Evolutionary conservation across 2,888 invertebrate species (phyloP), one percentile per base, ranked within the genome.

Genomic region (Zonitis immaculata): DNA sequence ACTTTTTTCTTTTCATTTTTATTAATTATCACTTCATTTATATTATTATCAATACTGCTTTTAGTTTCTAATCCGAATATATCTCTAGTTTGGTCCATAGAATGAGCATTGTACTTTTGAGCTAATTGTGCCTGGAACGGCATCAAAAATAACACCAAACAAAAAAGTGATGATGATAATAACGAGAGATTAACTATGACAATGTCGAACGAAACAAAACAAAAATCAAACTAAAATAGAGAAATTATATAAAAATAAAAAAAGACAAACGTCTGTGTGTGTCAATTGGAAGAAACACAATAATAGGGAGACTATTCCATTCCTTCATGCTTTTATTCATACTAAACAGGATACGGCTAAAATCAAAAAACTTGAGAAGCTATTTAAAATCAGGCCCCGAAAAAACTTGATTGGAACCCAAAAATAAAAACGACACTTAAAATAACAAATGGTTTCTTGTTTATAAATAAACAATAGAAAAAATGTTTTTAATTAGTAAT

Each of bases 1-100:
- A 80, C 79, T 67, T 78, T 77, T 73, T 76, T 76, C 70, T 73
- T 76, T 66, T 75, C 73, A 71, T 71, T 73, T 59, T 62, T 65
- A 60, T 59, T 60, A 58, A 60, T 68, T 62, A 72, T 65, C 55
- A 72, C 70, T 61, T 71, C 68, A 60, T 69, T 69, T 58, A 73
- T 64, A 66, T 35, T 16, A 32, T 32, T 32, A 32, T 14, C 32
- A 35, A 73, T 68, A 60, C 63, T 66, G 65, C 68, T 68, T 63
- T 68, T 71, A 65, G 58, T 58, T 55, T 66, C 67, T 58, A 69
- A 61, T 60, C 64, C 71, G 63, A 67, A 69, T 65, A 70, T 69
- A 65, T 68, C 70, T 66, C 64, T 71, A 64, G 60, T 71, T 71
- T 73, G 73, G 70, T 75, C 75, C 75, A 75, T 75, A 73, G 67